Evolutionary conservation across 2,797 vertebrate species (phyloP).

Genomic region (Pangasius mekongensis): DNA sequence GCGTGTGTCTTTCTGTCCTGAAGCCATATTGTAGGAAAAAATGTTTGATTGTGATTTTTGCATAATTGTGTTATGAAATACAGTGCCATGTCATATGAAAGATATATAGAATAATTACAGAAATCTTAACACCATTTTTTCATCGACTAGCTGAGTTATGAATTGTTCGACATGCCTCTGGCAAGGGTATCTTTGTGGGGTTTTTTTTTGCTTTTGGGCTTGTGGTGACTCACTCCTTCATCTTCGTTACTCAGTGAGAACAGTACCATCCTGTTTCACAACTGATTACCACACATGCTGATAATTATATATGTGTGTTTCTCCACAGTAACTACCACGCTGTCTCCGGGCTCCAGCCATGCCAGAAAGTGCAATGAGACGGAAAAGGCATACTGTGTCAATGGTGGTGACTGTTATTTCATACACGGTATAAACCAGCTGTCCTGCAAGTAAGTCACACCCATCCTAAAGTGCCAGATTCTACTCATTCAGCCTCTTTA

Average conservation of each 20-base stretch:
- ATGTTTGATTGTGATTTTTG: constrained; percentile 21
- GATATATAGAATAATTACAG: constrained; percentile 12
- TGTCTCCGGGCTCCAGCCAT: constrained; percentile 89
- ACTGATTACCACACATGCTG: constrained; percentile 27
- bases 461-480: neutral
- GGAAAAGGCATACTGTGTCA: constrained; percentile 92
- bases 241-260: constrained; percentile 19
- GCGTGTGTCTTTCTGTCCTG: constrained; percentile 14
- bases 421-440: constrained; percentile 97
- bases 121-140: constrained; percentile 9
- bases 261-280: constrained; percentile 34
- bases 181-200: neutral
- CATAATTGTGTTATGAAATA: constrained; percentile 15
- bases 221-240: constrained; percentile 28
- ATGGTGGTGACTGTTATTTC: constrained; percentile 98
- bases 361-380: constrained; percentile 94
- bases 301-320: constrained; percentile 49
- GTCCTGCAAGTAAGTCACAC: constrained; percentile 93
- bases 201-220: constrained; percentile 16
- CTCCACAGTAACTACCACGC: constrained; percentile 84
- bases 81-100: neutral
- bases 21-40: constrained; percentile 15
- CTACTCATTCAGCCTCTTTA: neutral
- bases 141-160: constrained; percentile 16
- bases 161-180: constrained; percentile 13